Evolutionary conservation across 2,888 invertebrate genomes (phyloP).

Genomic region (Zhengitettix transpicula): DNA sequence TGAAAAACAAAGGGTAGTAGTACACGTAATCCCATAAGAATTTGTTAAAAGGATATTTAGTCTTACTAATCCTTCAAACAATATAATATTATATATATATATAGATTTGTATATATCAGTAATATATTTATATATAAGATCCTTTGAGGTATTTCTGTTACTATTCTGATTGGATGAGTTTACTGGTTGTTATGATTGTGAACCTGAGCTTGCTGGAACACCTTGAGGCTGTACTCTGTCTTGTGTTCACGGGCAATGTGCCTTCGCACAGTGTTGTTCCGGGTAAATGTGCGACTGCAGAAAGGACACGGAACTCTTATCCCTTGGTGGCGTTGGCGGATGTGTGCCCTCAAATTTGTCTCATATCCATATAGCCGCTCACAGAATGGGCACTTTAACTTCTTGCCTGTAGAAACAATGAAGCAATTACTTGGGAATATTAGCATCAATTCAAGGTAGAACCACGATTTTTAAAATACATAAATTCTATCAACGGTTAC

Average conservation of each 20-base stretch:
- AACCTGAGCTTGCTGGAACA: slow-evolving; percentile 39
- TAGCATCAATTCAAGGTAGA: too few relatives aligned
- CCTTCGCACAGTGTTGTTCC: slow-evolving; percentile 80
- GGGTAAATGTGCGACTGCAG: slow-evolving; percentile 77
- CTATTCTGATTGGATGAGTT: slow-evolving; percentile 13
- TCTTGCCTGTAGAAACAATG: slow-evolving; percentile 47
- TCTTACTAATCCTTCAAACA: slow-evolving; percentile 8
- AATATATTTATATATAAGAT: slow-evolving; percentile 14
- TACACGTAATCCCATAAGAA: slow-evolving; percentile 4
- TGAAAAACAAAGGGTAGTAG: slow-evolving; percentile 6
- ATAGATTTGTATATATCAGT: slow-evolving; percentile 12
- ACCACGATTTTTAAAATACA: too few relatives aligned
- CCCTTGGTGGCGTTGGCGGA: slow-evolving; percentile 80
- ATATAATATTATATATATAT: slow-evolving; percentile 23
- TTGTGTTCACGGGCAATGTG: slow-evolving; percentile 85
- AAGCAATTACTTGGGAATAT: too few relatives aligned
- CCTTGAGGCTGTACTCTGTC: slow-evolving; percentile 49
- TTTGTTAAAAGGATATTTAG: slow-evolving; percentile 8
- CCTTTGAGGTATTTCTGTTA: slow-evolving; percentile 16
- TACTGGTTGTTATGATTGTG: slow-evolving; percentile 47
- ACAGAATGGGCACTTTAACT: slow-evolving; percentile 83
- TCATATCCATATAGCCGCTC: slow-evolving; percentile 84
- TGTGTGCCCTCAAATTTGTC: slow-evolving; percentile 81
- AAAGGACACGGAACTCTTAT: slow-evolving; percentile 83
- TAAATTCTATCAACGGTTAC: too few relatives aligned